Percentiles rank a stretch among this genome's conserved stretches.
phyloP scores from a whole-genome alignment of 2,113 vertebrate species.

The Dipodomys merriami region DNA sequence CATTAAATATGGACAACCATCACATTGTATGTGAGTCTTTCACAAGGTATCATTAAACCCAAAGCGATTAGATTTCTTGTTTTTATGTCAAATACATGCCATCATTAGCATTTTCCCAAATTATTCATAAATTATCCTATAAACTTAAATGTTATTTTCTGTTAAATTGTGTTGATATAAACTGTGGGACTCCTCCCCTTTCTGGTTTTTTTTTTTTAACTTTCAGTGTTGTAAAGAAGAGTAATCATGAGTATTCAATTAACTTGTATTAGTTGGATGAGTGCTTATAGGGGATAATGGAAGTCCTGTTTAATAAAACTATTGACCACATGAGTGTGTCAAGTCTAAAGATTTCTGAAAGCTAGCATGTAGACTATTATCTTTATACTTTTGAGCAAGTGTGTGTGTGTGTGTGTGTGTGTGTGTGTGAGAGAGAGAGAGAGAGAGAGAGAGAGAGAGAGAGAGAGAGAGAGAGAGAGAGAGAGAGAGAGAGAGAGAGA shows the following conservation, averaged over 20 bases:
- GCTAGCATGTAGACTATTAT: background rate
- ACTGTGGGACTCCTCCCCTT: background rate
- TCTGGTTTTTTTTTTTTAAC: background rate
- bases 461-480: no score
- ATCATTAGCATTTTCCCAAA: slow-evolving; percentile 10
- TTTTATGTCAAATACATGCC: slow-evolving; percentile 33
- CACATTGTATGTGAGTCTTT: slow-evolving; percentile 20
- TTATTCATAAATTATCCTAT: slow-evolving; percentile 5
- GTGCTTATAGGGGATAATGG: background rate
- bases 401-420: no score
- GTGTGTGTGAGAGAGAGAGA: no score
- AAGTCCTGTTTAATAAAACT: slow-evolving; percentile 34
- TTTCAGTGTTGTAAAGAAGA: slow-evolving; percentile 17
- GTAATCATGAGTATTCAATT: background rate
- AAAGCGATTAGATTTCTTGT: slow-evolving; percentile 19
- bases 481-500: no score
- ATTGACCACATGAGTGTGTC: background rate
- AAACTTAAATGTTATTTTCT: slow-evolving; percentile 55
- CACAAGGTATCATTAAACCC: background rate
- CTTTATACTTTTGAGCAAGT: no score
- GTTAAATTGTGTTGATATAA: slow-evolving; percentile 39
- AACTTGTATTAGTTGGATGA: slow-evolving; percentile 33
- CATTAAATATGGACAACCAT: slow-evolving; percentile 17
- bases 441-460: no score
- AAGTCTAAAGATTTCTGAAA: slow-evolving; percentile 41